Base-by-base conservation (phyloP, 2,113 vertebrate genomes). In the Dasyprocta punctata region DNA sequence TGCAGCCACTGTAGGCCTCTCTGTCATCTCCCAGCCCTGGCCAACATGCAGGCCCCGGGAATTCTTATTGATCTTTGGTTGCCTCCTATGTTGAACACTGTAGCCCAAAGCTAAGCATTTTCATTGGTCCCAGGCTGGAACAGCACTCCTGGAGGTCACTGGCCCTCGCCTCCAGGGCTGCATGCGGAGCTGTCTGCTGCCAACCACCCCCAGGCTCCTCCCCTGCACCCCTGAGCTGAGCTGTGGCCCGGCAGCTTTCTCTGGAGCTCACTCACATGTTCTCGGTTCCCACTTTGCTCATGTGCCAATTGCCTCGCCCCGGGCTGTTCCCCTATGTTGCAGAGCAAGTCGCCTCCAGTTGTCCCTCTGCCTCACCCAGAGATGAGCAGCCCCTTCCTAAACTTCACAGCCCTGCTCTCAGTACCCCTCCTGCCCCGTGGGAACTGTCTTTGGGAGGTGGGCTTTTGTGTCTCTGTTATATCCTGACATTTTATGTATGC, bases 41-140 rank as follows among this genome's bases (percentile, higher is more conserved):
- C 28, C 81, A 30, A 28, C 36, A 12, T 4, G 63, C 52, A 20
- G 17, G 65, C 16, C 33, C 33, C 5, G 11, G 69, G 52, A 14
- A 52, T 44, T 26, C 44, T 24, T 2, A 0, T 63, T 56, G 71
- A 56, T 94, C 78, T 3, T 26, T 28, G 56, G n/a, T 30, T 49
- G 13, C 30, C 26, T 7, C 0, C 0, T 30, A 6, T 33, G 17
- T 65, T 12, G 16, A 33, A 63, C 3, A 2, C 20, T 38, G 4
- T 26, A 22, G 13, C 20, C 78, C 12, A 9, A 94, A 67, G 47
- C 61, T 41, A 44, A 13, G 5, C 75, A 56, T 90, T 96, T 63
- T 49, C 28, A 41, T 63, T 38, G 24, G 44, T 36, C 0, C 83
- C 7, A 5, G 56, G 24, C n/a, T 75, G 28, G 54, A 36, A 7